Evolutionary conservation across 2,113 vertebrate species (phyloP).

Genomic region (western clawed frog (Xenopus tropicalis)): DNA sequence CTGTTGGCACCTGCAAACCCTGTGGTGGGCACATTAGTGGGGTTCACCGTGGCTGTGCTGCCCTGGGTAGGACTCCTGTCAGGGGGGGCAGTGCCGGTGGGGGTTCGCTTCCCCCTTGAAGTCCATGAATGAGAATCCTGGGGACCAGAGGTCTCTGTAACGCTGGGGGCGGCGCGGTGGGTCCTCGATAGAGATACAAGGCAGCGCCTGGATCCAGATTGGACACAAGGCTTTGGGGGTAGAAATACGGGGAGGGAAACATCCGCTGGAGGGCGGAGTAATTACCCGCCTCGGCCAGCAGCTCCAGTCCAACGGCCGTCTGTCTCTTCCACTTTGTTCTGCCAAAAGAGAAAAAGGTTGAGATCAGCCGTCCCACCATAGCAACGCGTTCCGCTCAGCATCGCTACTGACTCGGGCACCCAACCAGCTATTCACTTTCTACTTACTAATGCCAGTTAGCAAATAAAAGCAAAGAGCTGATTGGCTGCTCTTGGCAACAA

Average conservation of each 20-base stretch:
- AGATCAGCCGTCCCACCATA: background rate
- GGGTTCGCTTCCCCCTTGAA: constrained; percentile 84
- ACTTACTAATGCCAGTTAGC: too few species aligned
- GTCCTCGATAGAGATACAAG: constrained; percentile 90
- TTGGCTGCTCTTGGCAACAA: too few species aligned
- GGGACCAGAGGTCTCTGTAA: constrained; percentile 91
- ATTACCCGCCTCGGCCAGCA: constrained; percentile 93
- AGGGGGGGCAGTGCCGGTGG: constrained; percentile 84
- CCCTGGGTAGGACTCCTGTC: constrained; percentile 81
- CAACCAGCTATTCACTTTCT: too few species aligned
- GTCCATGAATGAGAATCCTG: constrained; percentile 91
- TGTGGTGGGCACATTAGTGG: constrained; percentile 1
- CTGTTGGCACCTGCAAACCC: constrained; percentile 27
- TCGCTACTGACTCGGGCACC: too few species aligned
- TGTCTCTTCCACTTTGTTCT: constrained; percentile 98
- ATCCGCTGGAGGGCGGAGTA: constrained; percentile 94
- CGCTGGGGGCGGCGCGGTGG: constrained; percentile 84
- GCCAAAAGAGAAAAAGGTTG: background rate
- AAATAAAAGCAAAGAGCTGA: too few species aligned
- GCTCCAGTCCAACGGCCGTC: constrained; percentile 92
- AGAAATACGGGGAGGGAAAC: constrained; percentile 97
- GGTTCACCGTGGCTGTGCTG: constrained; percentile 86
- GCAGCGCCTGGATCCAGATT: constrained; percentile 93
- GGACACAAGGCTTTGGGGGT: constrained; percentile 91
- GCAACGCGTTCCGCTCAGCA: too few species aligned